A percentile compares a stretch with the other conserved stretches of the same genome.
These are phyloP conservation scores for Coenobita brevimanus DNA, from an alignment of 1,140 invertebrate species.

Conservation along the genomic window DNA sequence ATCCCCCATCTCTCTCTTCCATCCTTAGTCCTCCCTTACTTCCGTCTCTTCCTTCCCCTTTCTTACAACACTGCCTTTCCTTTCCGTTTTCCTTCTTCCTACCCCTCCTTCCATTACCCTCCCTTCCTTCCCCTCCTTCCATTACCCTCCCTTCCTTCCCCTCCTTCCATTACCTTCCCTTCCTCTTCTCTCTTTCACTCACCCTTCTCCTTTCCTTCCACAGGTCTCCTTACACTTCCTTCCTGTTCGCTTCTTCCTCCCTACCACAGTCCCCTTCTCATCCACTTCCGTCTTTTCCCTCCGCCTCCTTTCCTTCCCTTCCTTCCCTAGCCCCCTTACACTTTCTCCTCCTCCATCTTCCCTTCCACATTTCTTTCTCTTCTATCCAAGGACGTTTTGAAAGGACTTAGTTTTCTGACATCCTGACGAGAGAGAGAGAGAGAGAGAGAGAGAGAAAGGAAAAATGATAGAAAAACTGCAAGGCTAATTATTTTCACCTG, in stretches of 20 bases:
- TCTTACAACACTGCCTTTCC: neutral
- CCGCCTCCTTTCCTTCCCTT: neutral
- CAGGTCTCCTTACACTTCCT: neutral
- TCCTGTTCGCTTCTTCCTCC: neutral
- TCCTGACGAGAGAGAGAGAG: neutral
- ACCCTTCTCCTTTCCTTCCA: neutral
- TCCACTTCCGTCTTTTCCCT: neutral
- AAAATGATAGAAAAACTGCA: neutral
- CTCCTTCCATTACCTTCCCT: neutral
- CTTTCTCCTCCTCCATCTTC: neutral
- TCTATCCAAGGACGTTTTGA: no score
- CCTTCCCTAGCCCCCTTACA: constrained; percentile 3
- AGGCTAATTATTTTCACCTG: no score
- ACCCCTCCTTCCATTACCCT: constrained; percentile 19
- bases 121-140: neutral
- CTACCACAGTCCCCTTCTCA: neutral
- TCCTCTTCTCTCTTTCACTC: neutral
- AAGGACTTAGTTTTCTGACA: no score
- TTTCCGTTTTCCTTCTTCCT: constrained; percentile 4
- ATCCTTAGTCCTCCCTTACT: no score
- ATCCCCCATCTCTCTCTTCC: no score
- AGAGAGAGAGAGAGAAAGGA: neutral
- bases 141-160: constrained; percentile 4
- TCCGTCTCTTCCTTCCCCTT: neutral
- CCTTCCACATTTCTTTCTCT: neutral